Evolutionary conservation across 1,140 invertebrate genomes (phyloP).

Genomic region (Drosophila trapezifrons): DNA sequence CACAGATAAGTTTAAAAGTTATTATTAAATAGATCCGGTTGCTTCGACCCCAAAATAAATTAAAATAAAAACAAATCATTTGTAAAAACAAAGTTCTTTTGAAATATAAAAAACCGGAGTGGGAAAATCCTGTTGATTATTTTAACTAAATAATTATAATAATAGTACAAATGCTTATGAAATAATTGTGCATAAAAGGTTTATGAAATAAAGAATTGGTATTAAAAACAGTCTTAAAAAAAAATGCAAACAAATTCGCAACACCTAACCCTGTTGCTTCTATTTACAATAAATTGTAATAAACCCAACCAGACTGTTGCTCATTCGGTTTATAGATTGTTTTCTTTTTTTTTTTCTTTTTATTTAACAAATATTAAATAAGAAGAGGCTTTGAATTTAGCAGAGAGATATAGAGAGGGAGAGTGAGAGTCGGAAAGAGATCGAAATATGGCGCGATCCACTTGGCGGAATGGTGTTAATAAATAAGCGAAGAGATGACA

Average conservation of each 20-base stretch:
- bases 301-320: conserved; percentile 2
- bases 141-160: background rate
- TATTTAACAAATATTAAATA: conserved; percentile 19
- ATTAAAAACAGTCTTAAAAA: background rate
- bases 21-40: background rate
- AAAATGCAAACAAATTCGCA: background rate
- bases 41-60: background rate
- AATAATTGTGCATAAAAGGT: background rate
- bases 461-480: conserved; percentile 66
- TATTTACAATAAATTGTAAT: conserved; percentile 1
- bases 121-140: conserved; percentile 9
- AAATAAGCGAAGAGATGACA: conserved; percentile 50
- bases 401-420: conserved; percentile 23
- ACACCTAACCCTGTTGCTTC: conserved; percentile 39
- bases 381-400: background rate
- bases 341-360: conserved; percentile 2
- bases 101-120: background rate
- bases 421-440: conserved; percentile 4
- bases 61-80: background rate
- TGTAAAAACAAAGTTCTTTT: no score
- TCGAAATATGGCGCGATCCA: conserved; percentile 13
- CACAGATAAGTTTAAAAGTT: background rate
- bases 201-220: background rate
- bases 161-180: background rate
- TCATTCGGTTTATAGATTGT: conserved; percentile 10